Percentiles rank a stretch among this genome's conserved stretches.
Evolutionary conservation across 2,888 invertebrate genomes (phyloP).

Genomic region (Agonopterix subpropinquella): DNA sequence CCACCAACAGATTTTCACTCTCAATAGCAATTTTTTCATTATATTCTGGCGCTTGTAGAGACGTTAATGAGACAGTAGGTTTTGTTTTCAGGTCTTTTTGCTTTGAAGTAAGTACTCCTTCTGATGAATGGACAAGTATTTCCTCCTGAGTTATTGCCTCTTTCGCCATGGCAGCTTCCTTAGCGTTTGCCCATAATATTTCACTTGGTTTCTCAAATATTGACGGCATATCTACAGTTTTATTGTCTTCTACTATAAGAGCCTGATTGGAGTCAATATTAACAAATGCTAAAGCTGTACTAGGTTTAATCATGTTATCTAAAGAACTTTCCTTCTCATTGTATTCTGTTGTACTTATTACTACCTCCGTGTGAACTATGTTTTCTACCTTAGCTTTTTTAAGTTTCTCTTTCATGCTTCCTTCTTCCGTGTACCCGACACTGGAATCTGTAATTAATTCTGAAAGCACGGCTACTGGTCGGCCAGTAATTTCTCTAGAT

Average conservation of each 20-base stretch:
- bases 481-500: slow-evolving; percentile 54
- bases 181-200: slow-evolving; percentile 41
- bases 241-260: slow-evolving; percentile 68
- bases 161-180: slow-evolving; percentile 54
- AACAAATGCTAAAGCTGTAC: slow-evolving; percentile 26
- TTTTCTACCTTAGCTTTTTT: slow-evolving; percentile 70
- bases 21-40: slow-evolving; percentile 75
- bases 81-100: slow-evolving; percentile 43
- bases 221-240: slow-evolving; percentile 56
- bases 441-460: slow-evolving; percentile 63
- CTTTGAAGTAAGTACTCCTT: slow-evolving; percentile 40
- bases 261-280: slow-evolving; percentile 57
- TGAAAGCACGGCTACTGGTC: slow-evolving; percentile 67
- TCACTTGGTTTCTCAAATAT: slow-evolving; percentile 33
- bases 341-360: slow-evolving; percentile 66
- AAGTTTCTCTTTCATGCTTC: slow-evolving; percentile 26
- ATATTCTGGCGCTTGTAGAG: slow-evolving; percentile 74
- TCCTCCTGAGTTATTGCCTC: slow-evolving; percentile 77
- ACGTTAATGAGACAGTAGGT: slow-evolving; percentile 53
- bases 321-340: slow-evolving; percentile 74
- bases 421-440: slow-evolving; percentile 33
- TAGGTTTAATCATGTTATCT: slow-evolving; percentile 21
- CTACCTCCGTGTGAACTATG: slow-evolving; percentile 69
- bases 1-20: slow-evolving; percentile 67
- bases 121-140: slow-evolving; percentile 64